phyloP scores from a whole-genome alignment of 2,113 vertebrate genomes.

The Pheucticus melanocephalus region DNA sequence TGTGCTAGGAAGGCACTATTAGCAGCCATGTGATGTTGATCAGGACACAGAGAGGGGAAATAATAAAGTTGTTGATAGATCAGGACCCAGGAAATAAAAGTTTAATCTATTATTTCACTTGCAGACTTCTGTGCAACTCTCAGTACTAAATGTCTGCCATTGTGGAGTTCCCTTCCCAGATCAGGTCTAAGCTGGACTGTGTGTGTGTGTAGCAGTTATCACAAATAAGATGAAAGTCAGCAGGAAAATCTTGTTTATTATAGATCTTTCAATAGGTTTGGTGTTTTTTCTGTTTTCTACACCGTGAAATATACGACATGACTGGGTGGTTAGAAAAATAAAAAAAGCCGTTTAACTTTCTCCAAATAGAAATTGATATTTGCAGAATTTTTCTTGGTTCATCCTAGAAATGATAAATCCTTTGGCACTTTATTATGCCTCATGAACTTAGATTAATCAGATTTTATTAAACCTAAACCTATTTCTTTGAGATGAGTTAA shows the following conservation, averaged over 20 bases:
- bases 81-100: background rate
- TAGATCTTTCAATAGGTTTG: background rate
- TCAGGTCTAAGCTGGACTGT: background rate
- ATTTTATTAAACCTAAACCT: background rate
- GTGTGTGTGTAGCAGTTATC: background rate
- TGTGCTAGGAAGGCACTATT: background rate
- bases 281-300: background rate
- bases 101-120: background rate
- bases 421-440: background rate
- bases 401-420: background rate
- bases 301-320: background rate
- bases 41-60: background rate
- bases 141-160: background rate
- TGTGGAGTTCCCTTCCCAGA: background rate
- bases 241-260: background rate
- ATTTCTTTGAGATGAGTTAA: background rate
- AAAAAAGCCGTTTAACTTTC: background rate
- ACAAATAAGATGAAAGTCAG: background rate
- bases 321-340: background rate
- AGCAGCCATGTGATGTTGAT: background rate
- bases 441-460: background rate
- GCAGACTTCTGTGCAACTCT: background rate
- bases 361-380: background rate
- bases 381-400: background rate
- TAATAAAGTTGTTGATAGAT: background rate